Conservation (phyloP, 2,113 vertebrate species). For the Lagopus leucura region DNA sequence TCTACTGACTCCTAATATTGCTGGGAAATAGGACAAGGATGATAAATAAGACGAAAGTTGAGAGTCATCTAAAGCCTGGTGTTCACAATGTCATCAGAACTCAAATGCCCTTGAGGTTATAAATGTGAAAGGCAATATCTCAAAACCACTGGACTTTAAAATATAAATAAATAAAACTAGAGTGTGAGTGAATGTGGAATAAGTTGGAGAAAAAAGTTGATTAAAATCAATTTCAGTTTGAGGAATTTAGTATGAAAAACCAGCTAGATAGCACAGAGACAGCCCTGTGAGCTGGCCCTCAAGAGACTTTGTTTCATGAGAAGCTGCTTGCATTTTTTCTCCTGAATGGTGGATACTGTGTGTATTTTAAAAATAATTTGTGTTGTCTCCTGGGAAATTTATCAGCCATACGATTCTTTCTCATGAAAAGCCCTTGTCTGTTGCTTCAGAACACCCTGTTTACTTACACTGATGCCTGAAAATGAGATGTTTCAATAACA, state of each 20-base stretch:
- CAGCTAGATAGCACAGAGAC: background rate
- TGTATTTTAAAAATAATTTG: conserved; percentile 45
- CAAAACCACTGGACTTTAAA: conserved; percentile 33
- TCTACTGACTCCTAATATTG: conserved; percentile 48
- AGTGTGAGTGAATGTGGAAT: background rate
- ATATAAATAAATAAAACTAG: conserved; percentile 59
- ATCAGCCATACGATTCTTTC: background rate
- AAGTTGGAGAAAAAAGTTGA: background rate
- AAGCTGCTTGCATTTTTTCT: conserved; percentile 1
- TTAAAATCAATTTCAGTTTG: conserved; percentile 54
- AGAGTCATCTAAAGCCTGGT: conserved; percentile 25
- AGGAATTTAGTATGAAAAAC: conserved; percentile 33
- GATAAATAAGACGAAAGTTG: conserved; percentile 62
- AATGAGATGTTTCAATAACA: background rate
- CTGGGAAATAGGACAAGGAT: conserved; percentile 63
- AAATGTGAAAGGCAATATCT: conserved; percentile 40
- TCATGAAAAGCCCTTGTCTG: background rate
- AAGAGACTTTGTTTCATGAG: conserved; percentile 34
- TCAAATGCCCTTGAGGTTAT: conserved; percentile 58
- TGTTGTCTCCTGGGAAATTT: conserved; percentile 24
- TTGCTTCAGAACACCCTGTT: conserved; percentile 26
- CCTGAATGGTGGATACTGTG: background rate
- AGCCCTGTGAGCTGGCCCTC: background rate
- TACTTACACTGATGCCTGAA: conserved; percentile 11
- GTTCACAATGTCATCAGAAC: conserved; percentile 46